phyloP scores from a whole-genome alignment of 1,140 invertebrate genomes.

The silkworm (Bombyx mori) region ASM3026992v2 NC_085125.1:10948001-10948500 shows the following conservation, averaged over 20 bases:
- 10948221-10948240: slow-evolving; percentile 16
- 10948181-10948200: slow-evolving; percentile 18
- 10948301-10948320: slow-evolving; percentile 4
- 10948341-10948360: slow-evolving; percentile 19
- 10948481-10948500: no score
- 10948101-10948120: slow-evolving; percentile 14
- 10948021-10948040: slow-evolving; percentile 28
- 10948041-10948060: slow-evolving; percentile 24
- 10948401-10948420: not conserved
- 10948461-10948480: no score
- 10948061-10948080: slow-evolving; percentile 23
- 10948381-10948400: not conserved
- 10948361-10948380: slow-evolving; percentile 24
- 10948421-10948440: slow-evolving; percentile 7
- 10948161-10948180: slow-evolving; percentile 18
- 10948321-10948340: slow-evolving; percentile 16
- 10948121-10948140: slow-evolving; percentile 15
- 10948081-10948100: slow-evolving; percentile 23
- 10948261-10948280: slow-evolving; percentile 9
- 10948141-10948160: slow-evolving; percentile 24
- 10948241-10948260: not conserved
- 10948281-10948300: slow-evolving; percentile 4
- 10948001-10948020: slow-evolving; percentile 50
- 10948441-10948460: slow-evolving; percentile 13
- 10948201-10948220: slow-evolving; percentile 22